Evolutionary conservation across 2,797 vertebrate species (phyloP).

Genomic region (Poliocrania exsul): DNA sequence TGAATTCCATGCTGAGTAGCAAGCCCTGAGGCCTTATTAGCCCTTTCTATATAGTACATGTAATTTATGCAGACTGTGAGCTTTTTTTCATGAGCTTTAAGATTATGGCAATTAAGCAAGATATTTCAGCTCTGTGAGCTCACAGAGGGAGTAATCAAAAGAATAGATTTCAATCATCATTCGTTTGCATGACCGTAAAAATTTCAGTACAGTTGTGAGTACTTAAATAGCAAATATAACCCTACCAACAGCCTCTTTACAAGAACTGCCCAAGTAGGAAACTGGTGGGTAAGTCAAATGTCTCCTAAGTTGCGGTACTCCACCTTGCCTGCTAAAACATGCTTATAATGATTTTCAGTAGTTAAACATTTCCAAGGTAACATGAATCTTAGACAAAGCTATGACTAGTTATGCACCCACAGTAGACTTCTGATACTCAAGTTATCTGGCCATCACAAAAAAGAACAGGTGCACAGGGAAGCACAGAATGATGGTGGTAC

Average conservation of each 20-base stretch:
- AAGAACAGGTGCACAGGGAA: rapidly evolving
- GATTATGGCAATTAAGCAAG: neutral
- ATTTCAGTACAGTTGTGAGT: neutral
- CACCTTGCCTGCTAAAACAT: neutral
- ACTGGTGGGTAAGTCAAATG: neutral
- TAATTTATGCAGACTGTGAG: neutral
- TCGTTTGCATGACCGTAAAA: neutral
- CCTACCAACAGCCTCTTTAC: neutral
- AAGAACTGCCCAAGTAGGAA: neutral
- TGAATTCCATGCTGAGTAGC: neutral
- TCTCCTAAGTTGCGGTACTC: neutral
- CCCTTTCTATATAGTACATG: neutral
- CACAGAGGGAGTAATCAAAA: neutral
- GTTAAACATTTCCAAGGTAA: neutral
- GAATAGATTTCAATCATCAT: neutral
- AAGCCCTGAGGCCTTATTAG: neutral
- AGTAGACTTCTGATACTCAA: neutral
- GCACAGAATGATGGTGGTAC: neutral
- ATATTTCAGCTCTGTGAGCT: neutral
- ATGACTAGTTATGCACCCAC: neutral
- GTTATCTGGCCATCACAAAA: neutral
- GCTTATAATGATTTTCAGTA: neutral
- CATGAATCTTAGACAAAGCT: neutral
- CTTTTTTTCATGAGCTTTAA: neutral
- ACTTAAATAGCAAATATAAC: neutral